phyloP scores from a whole-genome alignment of 2,113 vertebrate species.

The Anguilla japonica region DNA sequence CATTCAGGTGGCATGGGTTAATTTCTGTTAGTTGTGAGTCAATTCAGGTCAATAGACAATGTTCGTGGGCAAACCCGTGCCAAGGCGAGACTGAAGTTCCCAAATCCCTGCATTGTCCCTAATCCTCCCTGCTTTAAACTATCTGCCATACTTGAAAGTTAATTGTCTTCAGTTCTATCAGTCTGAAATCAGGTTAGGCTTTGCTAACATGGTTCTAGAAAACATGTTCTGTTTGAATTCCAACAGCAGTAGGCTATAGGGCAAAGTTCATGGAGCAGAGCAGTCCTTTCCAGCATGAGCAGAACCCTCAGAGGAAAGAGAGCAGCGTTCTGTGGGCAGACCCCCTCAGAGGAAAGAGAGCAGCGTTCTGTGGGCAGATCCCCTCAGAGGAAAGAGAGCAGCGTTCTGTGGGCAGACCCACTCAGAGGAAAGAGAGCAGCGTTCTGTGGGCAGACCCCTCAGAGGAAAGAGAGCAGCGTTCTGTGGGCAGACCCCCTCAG shows the following conservation, averaged over 20 bases:
- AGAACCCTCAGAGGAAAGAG: neutral
- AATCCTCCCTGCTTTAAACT: neutral
- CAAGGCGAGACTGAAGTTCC: neutral
- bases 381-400: too few relatives aligned
- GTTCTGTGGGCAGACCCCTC: neutral
- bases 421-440: too few relatives aligned
- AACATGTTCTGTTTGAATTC: neutral
- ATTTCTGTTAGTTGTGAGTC: neutral
- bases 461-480: neutral
- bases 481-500: too few relatives aligned
- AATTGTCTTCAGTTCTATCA: neutral
- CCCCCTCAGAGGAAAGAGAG: neutral
- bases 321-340: neutral
- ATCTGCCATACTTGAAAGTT: neutral
- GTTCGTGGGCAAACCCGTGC: neutral
- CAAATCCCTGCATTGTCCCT: neutral
- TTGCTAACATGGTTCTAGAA: neutral
- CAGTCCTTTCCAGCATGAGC: neutral
- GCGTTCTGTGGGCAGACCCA: too few relatives aligned
- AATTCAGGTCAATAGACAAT: neutral
- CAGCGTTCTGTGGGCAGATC: neutral
- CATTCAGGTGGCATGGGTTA: neutral
- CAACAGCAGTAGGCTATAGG: neutral
- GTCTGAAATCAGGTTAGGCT: neutral
- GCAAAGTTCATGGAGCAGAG: neutral